phyloP scores from a whole-genome alignment of 2,113 vertebrate genomes.

The Lagopus leucura region DNA sequence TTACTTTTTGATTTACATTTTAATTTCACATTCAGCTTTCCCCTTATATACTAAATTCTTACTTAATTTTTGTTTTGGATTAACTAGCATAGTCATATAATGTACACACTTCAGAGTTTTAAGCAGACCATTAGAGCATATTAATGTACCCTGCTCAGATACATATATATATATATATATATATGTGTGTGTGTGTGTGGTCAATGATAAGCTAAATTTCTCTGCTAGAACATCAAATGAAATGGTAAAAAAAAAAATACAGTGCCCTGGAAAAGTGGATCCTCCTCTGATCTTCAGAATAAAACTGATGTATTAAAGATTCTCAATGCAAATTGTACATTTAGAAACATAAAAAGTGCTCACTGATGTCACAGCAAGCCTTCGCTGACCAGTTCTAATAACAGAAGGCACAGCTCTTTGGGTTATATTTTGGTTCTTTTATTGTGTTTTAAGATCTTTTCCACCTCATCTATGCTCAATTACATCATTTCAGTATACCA shows the following conservation, averaged over 20 bases:
- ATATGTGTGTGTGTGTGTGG: not conserved
- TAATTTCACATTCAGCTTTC: slow-evolving; percentile 76
- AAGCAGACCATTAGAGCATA: slow-evolving; percentile 51
- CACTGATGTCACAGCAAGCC: not conserved
- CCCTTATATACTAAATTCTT: slow-evolving; percentile 57
- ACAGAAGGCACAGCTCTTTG: not conserved
- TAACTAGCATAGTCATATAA: slow-evolving; percentile 37
- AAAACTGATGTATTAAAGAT: slow-evolving; percentile 39
- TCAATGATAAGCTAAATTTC: not conserved
- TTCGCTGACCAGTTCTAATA: not conserved
- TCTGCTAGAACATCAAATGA: slow-evolving; percentile 9
- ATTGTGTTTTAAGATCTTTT: not conserved
- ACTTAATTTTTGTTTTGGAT: slow-evolving; percentile 74
- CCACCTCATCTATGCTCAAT: not conserved
- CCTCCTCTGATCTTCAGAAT: slow-evolving; percentile 42
- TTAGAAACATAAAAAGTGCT: slow-evolving; percentile 1
- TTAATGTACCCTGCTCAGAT: slow-evolving; percentile 45
- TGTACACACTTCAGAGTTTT: slow-evolving; percentile 35
- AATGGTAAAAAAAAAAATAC: slow-evolving; percentile 7
- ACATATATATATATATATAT: not conserved
- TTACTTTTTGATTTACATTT: slow-evolving; percentile 87
- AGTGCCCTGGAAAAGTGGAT: not conserved
- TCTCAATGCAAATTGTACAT: not conserved
- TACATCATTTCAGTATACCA: not conserved
- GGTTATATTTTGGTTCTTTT: not conserved